Evolutionary conservation across 1,140 invertebrate species (phyloP).

Genomic region (Trachelipus rathkii): DNA sequence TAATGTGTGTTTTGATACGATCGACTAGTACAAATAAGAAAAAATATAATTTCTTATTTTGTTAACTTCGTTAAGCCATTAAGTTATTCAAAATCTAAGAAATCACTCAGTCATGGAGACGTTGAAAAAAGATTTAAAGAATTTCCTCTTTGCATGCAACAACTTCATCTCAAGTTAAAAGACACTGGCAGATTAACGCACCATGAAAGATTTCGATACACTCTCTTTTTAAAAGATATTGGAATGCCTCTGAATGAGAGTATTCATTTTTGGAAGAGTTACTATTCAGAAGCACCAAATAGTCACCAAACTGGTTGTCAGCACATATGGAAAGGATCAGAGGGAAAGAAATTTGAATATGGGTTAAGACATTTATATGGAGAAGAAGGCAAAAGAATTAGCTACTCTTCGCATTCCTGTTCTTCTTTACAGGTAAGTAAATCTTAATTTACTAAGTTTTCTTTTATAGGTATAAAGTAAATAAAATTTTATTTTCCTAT

Average conservation of each 20-base stretch:
- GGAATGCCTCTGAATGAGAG: background rate
- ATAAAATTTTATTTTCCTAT: too few relatives aligned
- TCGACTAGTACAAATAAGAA: background rate
- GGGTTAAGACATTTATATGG: background rate
- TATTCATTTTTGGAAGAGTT: background rate
- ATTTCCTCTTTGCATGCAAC: background rate
- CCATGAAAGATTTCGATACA: background rate
- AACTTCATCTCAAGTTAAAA: background rate
- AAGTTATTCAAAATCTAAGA: background rate
- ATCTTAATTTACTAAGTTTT: too few relatives aligned
- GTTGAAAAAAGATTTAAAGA: background rate
- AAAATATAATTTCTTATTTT: background rate
- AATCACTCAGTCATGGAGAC: background rate
- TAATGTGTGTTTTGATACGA: background rate
- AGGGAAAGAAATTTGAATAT: background rate
- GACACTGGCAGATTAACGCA: background rate
- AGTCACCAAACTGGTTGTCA: background rate
- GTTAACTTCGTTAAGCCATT: background rate
- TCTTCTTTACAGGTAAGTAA: background rate
- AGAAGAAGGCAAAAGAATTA: conserved; percentile 7
- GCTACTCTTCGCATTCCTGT: background rate
- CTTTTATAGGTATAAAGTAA: too few relatives aligned
- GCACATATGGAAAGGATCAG: background rate
- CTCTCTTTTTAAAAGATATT: background rate
- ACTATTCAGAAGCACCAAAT: background rate